These are phyloP conservation scores for Eulithis prunata DNA, from an alignment of 2,888 invertebrate species.

Conservation along the genomic window DNA sequence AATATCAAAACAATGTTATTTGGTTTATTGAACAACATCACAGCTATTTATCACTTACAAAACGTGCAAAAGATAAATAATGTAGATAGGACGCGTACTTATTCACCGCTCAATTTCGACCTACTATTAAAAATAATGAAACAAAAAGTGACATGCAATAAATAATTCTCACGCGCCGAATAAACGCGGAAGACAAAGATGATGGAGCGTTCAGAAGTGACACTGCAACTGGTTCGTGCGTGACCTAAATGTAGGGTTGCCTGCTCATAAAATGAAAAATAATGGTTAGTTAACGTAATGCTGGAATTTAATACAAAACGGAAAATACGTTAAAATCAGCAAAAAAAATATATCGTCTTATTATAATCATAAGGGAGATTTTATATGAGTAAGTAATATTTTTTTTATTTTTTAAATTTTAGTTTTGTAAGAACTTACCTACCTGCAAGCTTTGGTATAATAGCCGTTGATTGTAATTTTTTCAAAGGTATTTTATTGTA, in stretches of 20 bases:
- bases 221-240: slow-evolving; percentile 42
- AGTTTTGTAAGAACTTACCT: too few species aligned
- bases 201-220: slow-evolving; percentile 40
- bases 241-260: slow-evolving; percentile 43
- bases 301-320: too few species aligned
- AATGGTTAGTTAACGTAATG: too few species aligned
- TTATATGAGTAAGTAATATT: too few species aligned
- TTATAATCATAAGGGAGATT: too few species aligned
- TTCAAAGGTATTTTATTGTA: too few species aligned
- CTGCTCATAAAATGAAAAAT: not conserved
- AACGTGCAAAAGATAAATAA: slow-evolving; percentile 38
- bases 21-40: slow-evolving; percentile 17
- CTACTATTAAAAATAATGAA: slow-evolving; percentile 31
- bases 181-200: slow-evolving; percentile 42
- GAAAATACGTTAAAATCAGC: too few species aligned
- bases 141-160: slow-evolving; percentile 38
- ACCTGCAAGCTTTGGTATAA: too few species aligned
- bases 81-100: slow-evolving; percentile 32
- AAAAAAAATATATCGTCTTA: too few species aligned
- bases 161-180: slow-evolving; percentile 47
- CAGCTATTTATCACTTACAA: slow-evolving; percentile 31
- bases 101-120: slow-evolving; percentile 28
- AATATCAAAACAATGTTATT: slow-evolving; percentile 19
- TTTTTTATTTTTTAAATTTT: too few species aligned
- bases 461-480: too few species aligned